Conservation (phyloP, 2,888 invertebrate species). For the Parnassius glacialis region DNA sequence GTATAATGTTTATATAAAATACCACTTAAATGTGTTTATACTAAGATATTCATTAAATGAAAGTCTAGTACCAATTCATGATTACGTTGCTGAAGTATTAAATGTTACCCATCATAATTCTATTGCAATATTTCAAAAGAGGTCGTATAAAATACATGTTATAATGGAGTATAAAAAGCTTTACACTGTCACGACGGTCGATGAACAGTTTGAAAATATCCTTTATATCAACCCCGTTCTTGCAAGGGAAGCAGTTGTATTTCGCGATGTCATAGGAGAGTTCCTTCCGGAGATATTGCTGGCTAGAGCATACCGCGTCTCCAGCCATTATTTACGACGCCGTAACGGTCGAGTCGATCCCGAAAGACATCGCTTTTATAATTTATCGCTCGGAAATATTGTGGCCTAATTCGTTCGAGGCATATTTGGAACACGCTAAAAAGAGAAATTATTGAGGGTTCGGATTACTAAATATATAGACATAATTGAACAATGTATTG, state of each 20-base stretch:
- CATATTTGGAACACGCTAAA: constrained; percentile 58
- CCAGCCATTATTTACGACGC: constrained; percentile 52
- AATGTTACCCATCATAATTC: no score
- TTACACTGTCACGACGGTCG: constrained; percentile 10
- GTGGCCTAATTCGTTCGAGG: constrained; percentile 61
- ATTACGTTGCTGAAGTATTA: no score
- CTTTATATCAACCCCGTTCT: constrained; percentile 29
- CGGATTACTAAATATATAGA: constrained; percentile 7
- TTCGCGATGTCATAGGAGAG: constrained; percentile 36
- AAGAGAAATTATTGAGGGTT: constrained; percentile 36
- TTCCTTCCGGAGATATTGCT: constrained; percentile 55
- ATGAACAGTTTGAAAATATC: constrained; percentile 22
- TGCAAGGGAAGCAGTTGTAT: constrained; percentile 47
- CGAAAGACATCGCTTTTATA: constrained; percentile 64
- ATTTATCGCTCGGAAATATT: constrained; percentile 69
- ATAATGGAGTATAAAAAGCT: constrained; percentile 2
- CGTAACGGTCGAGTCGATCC: constrained; percentile 53
- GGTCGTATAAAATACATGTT: constrained; percentile 6
- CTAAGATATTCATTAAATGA: no score
- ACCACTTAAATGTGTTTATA: no score
- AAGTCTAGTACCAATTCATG: no score
- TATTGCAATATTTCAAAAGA: not conserved
- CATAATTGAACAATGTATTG: not conserved
- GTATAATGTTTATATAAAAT: no score
- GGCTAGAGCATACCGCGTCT: constrained; percentile 36